Evolutionary conservation across 2,797 vertebrate genomes (phyloP).

Genomic region (Cheirogaleus major): DNA sequence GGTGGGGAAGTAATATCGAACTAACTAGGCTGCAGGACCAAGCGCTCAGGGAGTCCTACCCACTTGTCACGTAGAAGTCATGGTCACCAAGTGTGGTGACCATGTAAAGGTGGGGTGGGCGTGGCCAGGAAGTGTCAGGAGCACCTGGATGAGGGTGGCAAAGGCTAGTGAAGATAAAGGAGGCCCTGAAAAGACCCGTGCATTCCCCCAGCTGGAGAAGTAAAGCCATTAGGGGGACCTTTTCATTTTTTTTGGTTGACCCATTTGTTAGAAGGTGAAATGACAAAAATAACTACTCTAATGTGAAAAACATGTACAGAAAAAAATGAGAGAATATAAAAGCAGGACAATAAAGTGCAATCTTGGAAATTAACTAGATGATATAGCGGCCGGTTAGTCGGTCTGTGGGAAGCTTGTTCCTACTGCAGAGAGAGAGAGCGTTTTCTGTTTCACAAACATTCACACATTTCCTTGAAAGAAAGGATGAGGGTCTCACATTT

Average conservation of each 20-base stretch:
- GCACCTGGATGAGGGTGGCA: neutral
- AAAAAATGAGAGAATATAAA: neutral
- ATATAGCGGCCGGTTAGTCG: rapidly evolving
- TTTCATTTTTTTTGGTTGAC: neutral
- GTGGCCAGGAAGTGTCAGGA: neutral
- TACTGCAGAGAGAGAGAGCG: rapidly evolving
- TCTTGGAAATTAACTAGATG: neutral
- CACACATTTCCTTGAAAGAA: neutral
- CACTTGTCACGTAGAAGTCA: neutral
- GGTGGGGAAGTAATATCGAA: rapidly evolving
- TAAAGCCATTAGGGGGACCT: neutral
- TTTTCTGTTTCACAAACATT: neutral
- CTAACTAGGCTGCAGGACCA: neutral
- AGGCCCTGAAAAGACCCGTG: rapidly evolving
- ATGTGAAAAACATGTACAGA: neutral
- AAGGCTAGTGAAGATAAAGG: neutral
- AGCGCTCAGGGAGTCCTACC: rapidly evolving
- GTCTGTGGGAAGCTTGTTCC: neutral
- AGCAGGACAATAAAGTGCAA: neutral
- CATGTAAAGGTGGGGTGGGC: too few species aligned
- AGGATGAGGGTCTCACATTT: neutral
- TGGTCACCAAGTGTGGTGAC: too few species aligned
- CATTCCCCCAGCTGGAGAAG: neutral
- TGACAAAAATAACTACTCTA: neutral
- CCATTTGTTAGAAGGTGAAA: neutral